Conservation (phyloP, 2,888 invertebrate species). For the Molorchus minor region DNA sequence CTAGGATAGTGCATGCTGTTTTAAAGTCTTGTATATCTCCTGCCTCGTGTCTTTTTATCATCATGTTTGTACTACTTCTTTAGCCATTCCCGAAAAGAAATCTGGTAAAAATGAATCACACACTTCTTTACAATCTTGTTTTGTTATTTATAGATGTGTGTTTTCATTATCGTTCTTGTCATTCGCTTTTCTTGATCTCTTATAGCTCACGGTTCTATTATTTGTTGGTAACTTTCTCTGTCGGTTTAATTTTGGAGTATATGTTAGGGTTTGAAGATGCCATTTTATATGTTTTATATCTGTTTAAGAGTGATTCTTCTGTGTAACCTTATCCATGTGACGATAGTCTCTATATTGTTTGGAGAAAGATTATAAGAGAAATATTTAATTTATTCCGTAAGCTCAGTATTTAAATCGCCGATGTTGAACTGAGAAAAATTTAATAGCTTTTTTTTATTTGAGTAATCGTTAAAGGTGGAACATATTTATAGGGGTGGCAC, state of each 20-base stretch:
- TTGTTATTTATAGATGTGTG: background rate
- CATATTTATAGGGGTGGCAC: no score
- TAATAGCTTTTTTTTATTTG: no score
- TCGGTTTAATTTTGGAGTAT: background rate
- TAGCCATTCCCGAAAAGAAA: slow-evolving; percentile 1
- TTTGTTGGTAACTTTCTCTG: background rate
- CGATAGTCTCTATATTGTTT: background rate
- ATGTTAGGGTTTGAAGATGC: background rate
- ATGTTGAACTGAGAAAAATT: no score
- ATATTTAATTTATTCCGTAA: no score
- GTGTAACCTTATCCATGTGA: no score
- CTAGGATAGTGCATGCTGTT: background rate
- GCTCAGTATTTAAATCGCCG: no score
- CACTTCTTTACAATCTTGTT: slow-evolving; percentile 2
- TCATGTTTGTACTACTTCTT: background rate
- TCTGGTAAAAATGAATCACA: slow-evolving; percentile 2
- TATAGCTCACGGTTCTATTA: background rate
- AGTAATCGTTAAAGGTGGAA: no score
- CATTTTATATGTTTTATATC: background rate
- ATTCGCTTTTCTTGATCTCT: background rate
- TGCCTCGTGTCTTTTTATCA: background rate
- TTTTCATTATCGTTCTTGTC: background rate
- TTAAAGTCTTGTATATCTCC: slow-evolving; percentile 11
- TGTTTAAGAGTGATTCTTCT: background rate
- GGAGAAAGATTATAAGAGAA: no score